Percentiles rank a stretch among this genome's conserved stretches.
Evolutionary conservation across 2,888 invertebrate genomes (phyloP).

Genomic region (Pantelozetes paolii): DNA sequence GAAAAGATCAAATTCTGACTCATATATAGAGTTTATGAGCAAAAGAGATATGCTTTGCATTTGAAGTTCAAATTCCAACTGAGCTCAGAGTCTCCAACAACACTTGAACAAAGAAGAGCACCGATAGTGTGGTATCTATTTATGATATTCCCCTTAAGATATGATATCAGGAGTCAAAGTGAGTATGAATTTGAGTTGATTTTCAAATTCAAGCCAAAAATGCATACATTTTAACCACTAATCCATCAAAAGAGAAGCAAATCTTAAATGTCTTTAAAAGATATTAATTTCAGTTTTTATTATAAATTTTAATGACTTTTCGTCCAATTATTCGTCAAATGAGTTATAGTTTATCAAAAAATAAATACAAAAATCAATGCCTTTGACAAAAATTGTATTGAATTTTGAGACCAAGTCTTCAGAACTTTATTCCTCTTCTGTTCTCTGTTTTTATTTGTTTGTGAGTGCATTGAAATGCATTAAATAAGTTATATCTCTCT

Average conservation of each 20-base stretch:
- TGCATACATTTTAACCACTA: neutral
- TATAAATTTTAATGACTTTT: neutral
- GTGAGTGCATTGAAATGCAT: slow-evolving; percentile 9
- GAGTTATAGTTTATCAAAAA: too few species aligned
- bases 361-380: too few species aligned
- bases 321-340: neutral
- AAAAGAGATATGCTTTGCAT: slow-evolving; percentile 1
- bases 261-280: neutral
- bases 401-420: too few species aligned
- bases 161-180: too few species aligned
- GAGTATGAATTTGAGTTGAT: too few species aligned
- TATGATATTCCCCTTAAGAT: too few species aligned
- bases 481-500: slow-evolving; percentile 18
- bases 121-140: too few species aligned
- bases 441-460: neutral
- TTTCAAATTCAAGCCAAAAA: too few species aligned
- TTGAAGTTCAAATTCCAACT: neutral
- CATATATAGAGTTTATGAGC: neutral
- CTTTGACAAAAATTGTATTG: too few species aligned
- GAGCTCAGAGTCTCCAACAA: too few species aligned
- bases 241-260: neutral
- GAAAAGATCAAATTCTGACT: neutral
- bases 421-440: too few species aligned
- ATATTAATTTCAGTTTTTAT: neutral
- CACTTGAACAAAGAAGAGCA: too few species aligned